phyloP scores from a whole-genome alignment of 2,888 invertebrate species.

The Eupsilia transversa region DNA sequence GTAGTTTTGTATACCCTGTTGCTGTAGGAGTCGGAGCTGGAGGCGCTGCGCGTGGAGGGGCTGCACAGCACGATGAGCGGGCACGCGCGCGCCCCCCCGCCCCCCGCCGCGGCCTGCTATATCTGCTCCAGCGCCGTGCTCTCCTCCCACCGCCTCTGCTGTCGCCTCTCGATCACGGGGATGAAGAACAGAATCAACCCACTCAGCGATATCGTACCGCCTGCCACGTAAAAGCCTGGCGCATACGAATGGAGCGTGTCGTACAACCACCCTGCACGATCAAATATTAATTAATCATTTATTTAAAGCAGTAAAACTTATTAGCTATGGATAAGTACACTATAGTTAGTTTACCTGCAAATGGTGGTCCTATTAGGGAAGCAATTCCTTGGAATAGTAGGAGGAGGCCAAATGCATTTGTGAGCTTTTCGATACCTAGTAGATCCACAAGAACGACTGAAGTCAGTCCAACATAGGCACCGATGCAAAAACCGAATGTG shows the following conservation, averaged over 20 bases:
- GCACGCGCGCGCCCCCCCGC: constrained; percentile 63
- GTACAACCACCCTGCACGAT: constrained; percentile 94
- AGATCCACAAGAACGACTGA: constrained; percentile 98
- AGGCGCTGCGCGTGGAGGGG: constrained; percentile 80
- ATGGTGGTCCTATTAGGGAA: constrained; percentile 97
- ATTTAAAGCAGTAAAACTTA: background rate
- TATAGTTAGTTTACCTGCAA: constrained; percentile 93
- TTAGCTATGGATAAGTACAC: background rate
- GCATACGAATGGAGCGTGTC: constrained; percentile 95
- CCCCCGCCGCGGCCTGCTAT: constrained; percentile 81
- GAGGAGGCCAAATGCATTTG: constrained; percentile 98
- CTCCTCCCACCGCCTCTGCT: constrained; percentile 74
- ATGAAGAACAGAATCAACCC: constrained; percentile 97
- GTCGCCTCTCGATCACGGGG: constrained; percentile 92
- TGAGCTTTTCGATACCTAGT: constrained; percentile 97
- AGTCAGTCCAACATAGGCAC: constrained; percentile 98
- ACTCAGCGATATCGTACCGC: constrained; percentile 95
- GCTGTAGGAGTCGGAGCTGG: constrained; percentile 82
- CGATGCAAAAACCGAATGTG: constrained; percentile 97
- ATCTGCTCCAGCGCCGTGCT: constrained; percentile 82
- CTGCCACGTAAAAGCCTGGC: constrained; percentile 97
- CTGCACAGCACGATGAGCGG: constrained; percentile 86
- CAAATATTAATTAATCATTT: constrained; percentile 10
- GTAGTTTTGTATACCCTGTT: constrained; percentile 88
- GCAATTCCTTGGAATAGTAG: constrained; percentile 98